Conservation (phyloP, 2,797 vertebrate genomes). For the Anableps anableps region DNA sequence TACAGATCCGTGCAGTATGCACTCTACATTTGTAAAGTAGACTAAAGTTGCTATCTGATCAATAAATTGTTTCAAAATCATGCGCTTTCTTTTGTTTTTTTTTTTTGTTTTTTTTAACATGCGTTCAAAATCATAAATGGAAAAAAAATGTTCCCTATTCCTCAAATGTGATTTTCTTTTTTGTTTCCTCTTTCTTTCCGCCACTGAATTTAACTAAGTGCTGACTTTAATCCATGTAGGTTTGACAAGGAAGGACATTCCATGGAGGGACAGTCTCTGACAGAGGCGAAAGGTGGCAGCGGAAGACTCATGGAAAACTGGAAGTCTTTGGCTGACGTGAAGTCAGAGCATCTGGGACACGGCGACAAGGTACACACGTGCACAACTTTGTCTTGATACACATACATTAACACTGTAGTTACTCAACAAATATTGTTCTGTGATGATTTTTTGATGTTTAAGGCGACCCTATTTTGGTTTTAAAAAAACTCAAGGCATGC, state of each 20-base stretch:
- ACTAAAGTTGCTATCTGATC: neutral
- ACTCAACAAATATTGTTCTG: slow-evolving; percentile 41
- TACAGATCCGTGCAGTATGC: neutral
- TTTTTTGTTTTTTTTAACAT: neutral
- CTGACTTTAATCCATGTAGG: slow-evolving; percentile 74
- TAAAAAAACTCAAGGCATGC: neutral
- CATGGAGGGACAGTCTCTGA: slow-evolving; percentile 90
- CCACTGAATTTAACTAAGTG: neutral
- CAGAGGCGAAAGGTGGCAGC: slow-evolving; percentile 81
- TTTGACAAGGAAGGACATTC: slow-evolving; percentile 94
- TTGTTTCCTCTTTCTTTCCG: neutral
- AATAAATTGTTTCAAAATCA: neutral
- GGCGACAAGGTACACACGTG: slow-evolving; percentile 90
- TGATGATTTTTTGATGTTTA: slow-evolving; percentile 40
- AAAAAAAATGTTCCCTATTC: neutral
- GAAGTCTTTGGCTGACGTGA: slow-evolving; percentile 92
- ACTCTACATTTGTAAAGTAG: neutral
- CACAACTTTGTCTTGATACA: slow-evolving; percentile 19
- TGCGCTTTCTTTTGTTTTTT: neutral
- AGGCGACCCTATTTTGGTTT: slow-evolving; percentile 43
- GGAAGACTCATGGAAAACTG: slow-evolving; percentile 84
- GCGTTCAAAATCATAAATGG: neutral
- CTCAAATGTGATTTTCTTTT: neutral
- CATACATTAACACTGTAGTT: slow-evolving; percentile 22
- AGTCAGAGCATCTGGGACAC: slow-evolving; percentile 93